A percentile compares a stretch with the other conserved stretches of the same genome.
Conservation (phyloP, 2,888 invertebrate genomes). For the Proisotoma minuta region DNA sequence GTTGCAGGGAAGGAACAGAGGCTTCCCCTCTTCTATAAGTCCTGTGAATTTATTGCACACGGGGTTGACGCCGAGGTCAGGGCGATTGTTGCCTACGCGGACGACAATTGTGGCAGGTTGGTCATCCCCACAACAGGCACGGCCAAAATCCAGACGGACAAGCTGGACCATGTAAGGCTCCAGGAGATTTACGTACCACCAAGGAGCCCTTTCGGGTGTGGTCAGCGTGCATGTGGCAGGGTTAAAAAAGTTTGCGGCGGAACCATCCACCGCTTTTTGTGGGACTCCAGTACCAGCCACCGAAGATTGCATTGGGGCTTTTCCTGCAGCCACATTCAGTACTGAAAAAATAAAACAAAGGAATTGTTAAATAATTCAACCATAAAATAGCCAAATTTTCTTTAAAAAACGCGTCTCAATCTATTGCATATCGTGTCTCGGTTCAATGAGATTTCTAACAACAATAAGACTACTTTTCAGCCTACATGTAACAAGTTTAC, state of each 20-base stretch:
- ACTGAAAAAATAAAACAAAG: constrained; percentile 59
- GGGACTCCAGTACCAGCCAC: constrained; percentile 64
- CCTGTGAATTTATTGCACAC: constrained; percentile 87
- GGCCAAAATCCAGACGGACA: constrained; percentile 83
- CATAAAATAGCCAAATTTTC: too few species aligned
- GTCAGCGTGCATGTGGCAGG: constrained; percentile 82
- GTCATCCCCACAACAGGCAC: constrained; percentile 79
- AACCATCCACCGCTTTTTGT: constrained; percentile 85
- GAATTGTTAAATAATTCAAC: neutral
- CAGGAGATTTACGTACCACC: constrained; percentile 92
- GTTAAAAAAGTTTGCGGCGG: constrained; percentile 75
- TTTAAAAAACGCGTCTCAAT: too few species aligned
- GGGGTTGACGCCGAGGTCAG: constrained; percentile 84
- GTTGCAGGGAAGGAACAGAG: constrained; percentile 85
- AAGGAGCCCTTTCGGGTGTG: constrained; percentile 74
- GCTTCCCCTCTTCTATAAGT: constrained; percentile 79
- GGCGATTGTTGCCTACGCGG: constrained; percentile 85
- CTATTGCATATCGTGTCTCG: too few species aligned
- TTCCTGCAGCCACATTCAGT: constrained; percentile 86
- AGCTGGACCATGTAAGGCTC: constrained; percentile 94
- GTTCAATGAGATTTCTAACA: too few species aligned
- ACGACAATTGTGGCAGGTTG: constrained; percentile 81
- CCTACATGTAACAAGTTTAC: too few species aligned
- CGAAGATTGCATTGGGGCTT: constrained; percentile 78
- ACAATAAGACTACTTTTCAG: too few species aligned